These are phyloP conservation scores for Siphamia tubifer DNA, from an alignment of 2,113 vertebrate species.

Conservation along the genomic window DNA sequence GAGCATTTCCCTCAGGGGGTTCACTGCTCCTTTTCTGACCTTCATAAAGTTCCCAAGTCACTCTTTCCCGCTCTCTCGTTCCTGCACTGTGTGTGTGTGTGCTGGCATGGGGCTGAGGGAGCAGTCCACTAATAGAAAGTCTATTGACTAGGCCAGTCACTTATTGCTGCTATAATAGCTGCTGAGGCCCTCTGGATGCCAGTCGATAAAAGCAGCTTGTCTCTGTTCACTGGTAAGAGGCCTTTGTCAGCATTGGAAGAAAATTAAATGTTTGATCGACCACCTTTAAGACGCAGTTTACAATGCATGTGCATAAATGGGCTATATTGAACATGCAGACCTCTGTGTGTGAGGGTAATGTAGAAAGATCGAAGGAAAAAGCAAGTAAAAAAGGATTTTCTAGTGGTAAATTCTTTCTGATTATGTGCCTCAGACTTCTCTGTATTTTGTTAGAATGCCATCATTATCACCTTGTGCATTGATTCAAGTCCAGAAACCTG, in stretches of 20 bases:
- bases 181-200: constrained; percentile 52
- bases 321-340: background rate
- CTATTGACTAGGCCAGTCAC: constrained; percentile 72
- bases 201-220: constrained; percentile 72
- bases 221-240: constrained; percentile 56
- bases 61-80: constrained; percentile 6
- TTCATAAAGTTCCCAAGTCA: constrained; percentile 45
- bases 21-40: constrained; percentile 56
- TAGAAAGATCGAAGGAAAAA: background rate
- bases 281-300: constrained; percentile 55
- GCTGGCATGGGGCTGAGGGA: constrained; percentile 54
- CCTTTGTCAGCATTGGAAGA: constrained; percentile 69
- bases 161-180: constrained; percentile 74
- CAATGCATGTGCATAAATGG: background rate
- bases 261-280: constrained; percentile 79
- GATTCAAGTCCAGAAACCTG: constrained; percentile 49
- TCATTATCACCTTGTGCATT: constrained; percentile 6
- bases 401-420: constrained; percentile 41
- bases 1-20: constrained; percentile 27
- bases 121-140: constrained; percentile 72
- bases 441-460: background rate
- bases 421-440: constrained; percentile 2
- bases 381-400: constrained; percentile 9
- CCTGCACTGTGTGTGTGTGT: constrained; percentile 33
- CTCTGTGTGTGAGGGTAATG: background rate